Percentiles rank a stretch among this genome's conserved stretches.
Evolutionary conservation across 2,113 vertebrate genomes (phyloP).

Genomic region (Syngnathoides biaculeatus): DNA sequence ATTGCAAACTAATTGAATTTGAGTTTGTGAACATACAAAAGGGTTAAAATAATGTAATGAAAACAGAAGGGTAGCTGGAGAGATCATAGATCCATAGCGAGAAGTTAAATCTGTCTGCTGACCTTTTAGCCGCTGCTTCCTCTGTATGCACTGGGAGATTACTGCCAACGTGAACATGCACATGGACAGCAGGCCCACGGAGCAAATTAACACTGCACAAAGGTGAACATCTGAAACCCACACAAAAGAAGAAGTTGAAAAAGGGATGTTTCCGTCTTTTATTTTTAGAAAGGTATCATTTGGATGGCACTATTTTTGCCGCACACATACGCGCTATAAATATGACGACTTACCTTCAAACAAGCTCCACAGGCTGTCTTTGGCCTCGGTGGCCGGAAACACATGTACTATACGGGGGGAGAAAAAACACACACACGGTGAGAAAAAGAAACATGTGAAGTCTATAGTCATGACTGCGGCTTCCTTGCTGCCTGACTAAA

Average conservation of each 20-base stretch:
- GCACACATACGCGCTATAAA: constrained; percentile 33
- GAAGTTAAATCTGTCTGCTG: constrained; percentile 16
- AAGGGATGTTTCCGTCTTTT: constrained; percentile 14
- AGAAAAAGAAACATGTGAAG: constrained; percentile 40
- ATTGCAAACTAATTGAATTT: neutral
- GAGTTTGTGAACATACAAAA: neutral
- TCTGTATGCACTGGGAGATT: constrained; percentile 85
- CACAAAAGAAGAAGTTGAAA: constrained; percentile 3
- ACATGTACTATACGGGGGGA: constrained; percentile 66
- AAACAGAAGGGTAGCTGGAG: neutral
- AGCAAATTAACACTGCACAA: constrained; percentile 87
- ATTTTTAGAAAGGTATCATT: constrained; percentile 31
- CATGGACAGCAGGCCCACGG: constrained; percentile 86
- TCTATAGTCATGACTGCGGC: constrained; percentile 59
- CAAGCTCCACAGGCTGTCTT: constrained; percentile 72
- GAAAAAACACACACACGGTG: constrained; percentile 9
- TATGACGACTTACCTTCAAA: constrained; percentile 73
- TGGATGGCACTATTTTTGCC: constrained; percentile 39
- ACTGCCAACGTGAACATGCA: constrained; percentile 86
- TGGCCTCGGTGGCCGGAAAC: constrained; percentile 55
- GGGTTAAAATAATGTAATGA: neutral
- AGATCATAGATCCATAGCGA: neutral
- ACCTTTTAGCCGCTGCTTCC: constrained; percentile 86
- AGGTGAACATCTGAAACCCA: constrained; percentile 85
- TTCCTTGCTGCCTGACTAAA: constrained; percentile 60